Conservation (phyloP, 92 coral and sea anemone genomes). For the Micromussa lordhowensis region DNA sequence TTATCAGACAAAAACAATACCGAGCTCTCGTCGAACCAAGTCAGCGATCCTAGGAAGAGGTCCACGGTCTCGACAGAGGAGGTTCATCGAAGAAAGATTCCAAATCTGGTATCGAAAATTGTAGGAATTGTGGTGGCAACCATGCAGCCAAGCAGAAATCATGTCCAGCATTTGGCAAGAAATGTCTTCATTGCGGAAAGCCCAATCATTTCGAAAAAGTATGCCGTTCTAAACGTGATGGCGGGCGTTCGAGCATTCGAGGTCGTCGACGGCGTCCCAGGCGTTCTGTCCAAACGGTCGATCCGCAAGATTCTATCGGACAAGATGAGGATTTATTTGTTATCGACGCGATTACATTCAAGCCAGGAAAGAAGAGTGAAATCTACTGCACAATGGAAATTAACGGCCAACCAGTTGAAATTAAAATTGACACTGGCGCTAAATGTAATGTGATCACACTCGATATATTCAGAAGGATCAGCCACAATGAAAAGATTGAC, state of each 20-base stretch:
- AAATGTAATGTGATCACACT: slow-evolving; percentile 47
- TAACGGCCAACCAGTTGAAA: slow-evolving; percentile 31
- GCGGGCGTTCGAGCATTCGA: neutral
- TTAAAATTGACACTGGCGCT: slow-evolving; percentile 49
- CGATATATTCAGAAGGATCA: slow-evolving; percentile 34
- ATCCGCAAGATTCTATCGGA: neutral
- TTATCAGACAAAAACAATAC: too few relatives aligned
- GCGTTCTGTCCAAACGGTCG: neutral
- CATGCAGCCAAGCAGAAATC: slow-evolving; percentile 37
- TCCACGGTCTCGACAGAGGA: slow-evolving; percentile 1
- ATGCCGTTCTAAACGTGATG: slow-evolving; percentile 32
- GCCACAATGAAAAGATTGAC: slow-evolving; percentile 22
- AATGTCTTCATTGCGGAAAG: slow-evolving; percentile 42
- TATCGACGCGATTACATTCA: slow-evolving; percentile 22
- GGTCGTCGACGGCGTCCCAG: too few relatives aligned
- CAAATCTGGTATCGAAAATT: slow-evolving; percentile 26
- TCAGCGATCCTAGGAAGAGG: too few relatives aligned
- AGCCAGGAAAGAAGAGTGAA: slow-evolving; percentile 14
- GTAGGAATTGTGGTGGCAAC: slow-evolving; percentile 39
- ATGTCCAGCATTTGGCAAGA: slow-evolving; percentile 49
- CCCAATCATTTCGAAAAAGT: slow-evolving; percentile 37
- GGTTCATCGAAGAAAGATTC: neutral
- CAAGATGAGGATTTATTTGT: slow-evolving; percentile 27
- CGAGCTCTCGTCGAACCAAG: too few relatives aligned
- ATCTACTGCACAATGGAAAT: slow-evolving; percentile 34